phyloP scores from a whole-genome alignment of 2,888 invertebrate species.

The Xanthia icteritia region DNA sequence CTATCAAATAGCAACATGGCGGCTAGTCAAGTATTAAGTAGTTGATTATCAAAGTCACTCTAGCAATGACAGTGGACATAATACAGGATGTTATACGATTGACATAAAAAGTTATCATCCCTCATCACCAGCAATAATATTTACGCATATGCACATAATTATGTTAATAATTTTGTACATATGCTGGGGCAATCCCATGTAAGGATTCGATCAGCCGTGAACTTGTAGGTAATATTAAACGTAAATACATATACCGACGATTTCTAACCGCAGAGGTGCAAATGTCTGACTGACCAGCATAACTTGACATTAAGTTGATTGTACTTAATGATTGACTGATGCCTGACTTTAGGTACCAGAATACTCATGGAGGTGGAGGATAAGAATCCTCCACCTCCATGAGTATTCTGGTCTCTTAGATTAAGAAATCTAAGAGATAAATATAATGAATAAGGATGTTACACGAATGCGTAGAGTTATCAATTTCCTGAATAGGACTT shows the following conservation, averaged over 20 bases:
- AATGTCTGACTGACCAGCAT: slow-evolving; percentile 2
- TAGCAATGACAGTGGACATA: background rate
- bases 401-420: too few species aligned
- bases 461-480: background rate
- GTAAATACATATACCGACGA: slow-evolving; percentile 10
- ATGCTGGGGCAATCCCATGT: slow-evolving; percentile 9
- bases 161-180: background rate
- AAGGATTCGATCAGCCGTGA: slow-evolving; percentile 23
- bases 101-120: background rate
- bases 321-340: too few species aligned
- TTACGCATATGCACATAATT: background rate
- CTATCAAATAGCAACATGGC: too few species aligned
- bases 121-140: background rate
- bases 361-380: background rate
- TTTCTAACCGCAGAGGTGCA: slow-evolving; percentile 29
- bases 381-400: too few species aligned
- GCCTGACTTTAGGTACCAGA: background rate
- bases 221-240: slow-evolving; percentile 16
- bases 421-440: background rate
- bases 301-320: slow-evolving; percentile 3
- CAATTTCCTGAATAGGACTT: background rate
- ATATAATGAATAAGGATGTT: background rate
- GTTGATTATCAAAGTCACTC: too few species aligned
- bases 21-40: background rate
- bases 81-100: background rate